A percentile compares a stretch with the other conserved stretches of the same genome.
Conservation (phyloP, 2,797 vertebrate genomes). For the Phrynocephalus vlangalii region DNA sequence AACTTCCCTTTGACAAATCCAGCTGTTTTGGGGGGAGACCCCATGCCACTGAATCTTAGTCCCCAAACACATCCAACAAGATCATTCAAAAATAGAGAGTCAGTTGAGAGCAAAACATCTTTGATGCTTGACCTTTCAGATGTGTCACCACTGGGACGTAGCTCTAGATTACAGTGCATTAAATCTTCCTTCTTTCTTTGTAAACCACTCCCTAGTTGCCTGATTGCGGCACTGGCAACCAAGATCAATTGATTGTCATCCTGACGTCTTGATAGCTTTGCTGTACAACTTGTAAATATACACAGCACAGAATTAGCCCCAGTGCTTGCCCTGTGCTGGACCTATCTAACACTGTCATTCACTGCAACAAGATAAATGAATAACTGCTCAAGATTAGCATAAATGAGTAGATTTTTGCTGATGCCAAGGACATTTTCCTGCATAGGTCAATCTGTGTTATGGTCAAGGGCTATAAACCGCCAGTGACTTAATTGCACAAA, state of each 20-base stretch:
- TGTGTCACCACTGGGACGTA: background rate
- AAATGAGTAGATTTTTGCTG: conserved; percentile 41
- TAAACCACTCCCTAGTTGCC: background rate
- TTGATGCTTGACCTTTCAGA: background rate
- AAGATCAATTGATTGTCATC: background rate
- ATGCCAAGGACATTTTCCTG: conserved; percentile 40
- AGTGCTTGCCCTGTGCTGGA: background rate
- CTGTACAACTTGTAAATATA: background rate
- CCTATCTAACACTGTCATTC: background rate
- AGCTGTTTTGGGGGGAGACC: background rate
- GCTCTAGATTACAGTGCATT: background rate
- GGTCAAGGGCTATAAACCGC: conserved; percentile 55
- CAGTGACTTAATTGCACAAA: conserved; percentile 59
- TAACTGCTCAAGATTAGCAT: conserved; percentile 31
- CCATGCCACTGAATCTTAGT: background rate
- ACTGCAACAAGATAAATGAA: conserved; percentile 45
- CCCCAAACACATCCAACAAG: background rate
- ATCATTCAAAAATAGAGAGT: background rate
- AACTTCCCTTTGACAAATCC: background rate
- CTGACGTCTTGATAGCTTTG: conserved; percentile 7
- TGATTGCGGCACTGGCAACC: background rate
- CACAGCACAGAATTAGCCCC: background rate
- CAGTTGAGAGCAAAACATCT: background rate
- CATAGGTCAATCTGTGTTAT: conserved; percentile 28
- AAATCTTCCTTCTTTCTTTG: background rate